phyloP scores from a whole-genome alignment of 2,888 invertebrate species.

The Eudemis profundana region DNA sequence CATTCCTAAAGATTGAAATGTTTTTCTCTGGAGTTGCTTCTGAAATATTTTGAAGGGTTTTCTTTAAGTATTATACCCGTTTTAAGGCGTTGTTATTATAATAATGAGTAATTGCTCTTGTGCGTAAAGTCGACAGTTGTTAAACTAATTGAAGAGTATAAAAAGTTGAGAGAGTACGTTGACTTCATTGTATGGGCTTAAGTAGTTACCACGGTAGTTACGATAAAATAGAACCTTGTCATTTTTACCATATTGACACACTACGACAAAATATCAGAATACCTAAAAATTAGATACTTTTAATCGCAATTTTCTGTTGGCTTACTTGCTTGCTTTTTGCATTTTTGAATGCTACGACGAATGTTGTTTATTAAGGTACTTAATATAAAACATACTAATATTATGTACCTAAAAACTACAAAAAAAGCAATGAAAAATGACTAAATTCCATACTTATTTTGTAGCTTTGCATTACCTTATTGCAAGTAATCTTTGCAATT shows the following conservation, averaged over 20 bases:
- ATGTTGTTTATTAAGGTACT: no score
- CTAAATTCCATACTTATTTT: no score
- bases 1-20: not conserved
- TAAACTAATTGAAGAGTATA: conserved; percentile 19
- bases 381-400: no score
- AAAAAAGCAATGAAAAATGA: no score
- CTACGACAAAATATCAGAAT: no score
- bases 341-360: no score
- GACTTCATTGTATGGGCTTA: conserved; percentile 2
- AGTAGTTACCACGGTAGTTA: not conserved
- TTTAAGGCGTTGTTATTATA: conserved; percentile 22
- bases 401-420: no score
- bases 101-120: conserved; percentile 21
- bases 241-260: not conserved
- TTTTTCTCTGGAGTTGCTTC: conserved; percentile 18
- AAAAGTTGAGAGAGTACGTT: not conserved
- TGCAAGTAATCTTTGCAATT: no score
- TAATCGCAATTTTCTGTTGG: no score
- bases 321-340: no score
- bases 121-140: not conserved
- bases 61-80: conserved; percentile 21
- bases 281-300: no score
- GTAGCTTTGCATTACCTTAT: no score
- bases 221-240: not conserved
- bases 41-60: conserved; percentile 17